A percentile compares a stretch with the other conserved stretches of the same genome.
Conservation (phyloP, 2,113 vertebrate species). For the Calidris pugnax region DNA sequence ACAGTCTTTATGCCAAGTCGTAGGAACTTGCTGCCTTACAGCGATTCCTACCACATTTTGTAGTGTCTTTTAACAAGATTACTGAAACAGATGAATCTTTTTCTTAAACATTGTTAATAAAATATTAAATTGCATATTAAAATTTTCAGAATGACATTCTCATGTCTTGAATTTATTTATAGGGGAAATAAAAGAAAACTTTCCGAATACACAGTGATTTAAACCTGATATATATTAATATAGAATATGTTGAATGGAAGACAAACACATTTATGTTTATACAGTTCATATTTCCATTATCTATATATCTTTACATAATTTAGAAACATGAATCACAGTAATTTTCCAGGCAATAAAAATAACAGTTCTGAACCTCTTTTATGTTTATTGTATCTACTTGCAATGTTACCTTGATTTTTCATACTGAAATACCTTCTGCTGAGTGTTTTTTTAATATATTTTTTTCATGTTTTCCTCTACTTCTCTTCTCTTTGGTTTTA, state of each 20-base stretch:
- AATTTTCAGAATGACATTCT: conserved; percentile 65
- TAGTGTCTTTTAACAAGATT: conserved; percentile 20
- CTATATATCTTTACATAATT: conserved; percentile 69
- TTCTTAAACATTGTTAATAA: conserved; percentile 70
- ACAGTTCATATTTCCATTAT: conserved; percentile 64
- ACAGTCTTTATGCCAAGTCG: not conserved
- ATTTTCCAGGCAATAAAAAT: conserved; percentile 65
- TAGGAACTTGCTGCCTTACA: conserved; percentile 15
- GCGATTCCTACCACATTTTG: conserved; percentile 28
- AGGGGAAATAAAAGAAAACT: conserved; percentile 70
- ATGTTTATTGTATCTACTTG: conserved; percentile 48
- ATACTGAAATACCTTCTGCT: conserved; percentile 11
- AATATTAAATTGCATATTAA: conserved; percentile 76
- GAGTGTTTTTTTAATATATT: not conserved
- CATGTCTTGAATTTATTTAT: conserved; percentile 66
- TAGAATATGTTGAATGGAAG: conserved; percentile 38
- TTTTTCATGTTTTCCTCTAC: not conserved
- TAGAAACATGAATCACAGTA: conserved; percentile 62
- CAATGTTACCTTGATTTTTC: conserved; percentile 57
- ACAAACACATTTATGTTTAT: conserved; percentile 56
- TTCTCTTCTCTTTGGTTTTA: not conserved
- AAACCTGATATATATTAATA: conserved; percentile 67
- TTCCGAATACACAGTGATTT: conserved; percentile 63
- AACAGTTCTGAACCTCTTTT: conserved; percentile 26
- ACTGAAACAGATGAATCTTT: conserved; percentile 45